Base-by-base conservation (phyloP, 2,888 invertebrate genomes). In the Ophion slaviceki region DNA sequence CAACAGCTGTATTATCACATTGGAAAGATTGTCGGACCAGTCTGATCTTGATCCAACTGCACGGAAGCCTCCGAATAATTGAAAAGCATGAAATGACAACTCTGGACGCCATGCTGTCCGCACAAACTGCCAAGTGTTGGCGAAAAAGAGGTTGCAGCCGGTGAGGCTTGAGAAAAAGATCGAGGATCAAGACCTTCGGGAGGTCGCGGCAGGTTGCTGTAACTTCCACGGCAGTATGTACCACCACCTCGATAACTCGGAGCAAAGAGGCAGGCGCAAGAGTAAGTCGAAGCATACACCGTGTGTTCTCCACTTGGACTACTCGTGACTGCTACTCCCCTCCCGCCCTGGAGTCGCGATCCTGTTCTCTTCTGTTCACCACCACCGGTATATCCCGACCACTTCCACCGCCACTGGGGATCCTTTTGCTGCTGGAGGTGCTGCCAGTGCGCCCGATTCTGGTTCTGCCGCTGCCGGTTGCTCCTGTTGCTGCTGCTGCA, bases 341-440 rank as follows among this genome's bases (percentile, higher is more conserved):
- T 61, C 76, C 80, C 70, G 68, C 62, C 81, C 74, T 59, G 79
- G 47, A 74, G 64, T 74, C 66, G 72, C 84, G 82, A 68, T 83
- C 82, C 83, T 84, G 83, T 84, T 86, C 75, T 80, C 83, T 84
- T 74, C 61, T 75, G 86, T 81, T 80, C 86, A 81, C 86, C 78
- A 83, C 83, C 83, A 83, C 86, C 86, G 83, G 45, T 83, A 75
- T 81, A 81, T 75, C 14, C 80, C 83, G 86, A 88, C 89, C 90
- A 89, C 88, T 89, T 90, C 88, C 86, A 86, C 88, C 86, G 87
- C 84, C 82, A 81, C 87, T 80, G 80, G 68, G 75, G 66, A 70
- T 84, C 74, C 76, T 80, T 76, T 79, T 75, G 82, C 80, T 80
- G 84, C 84, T 85, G 78, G 87, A 74, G 47, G 83, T 84, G 88